phyloP scores from a whole-genome alignment of 2,888 invertebrate species.

The Lydus trimaculatus region DNA sequence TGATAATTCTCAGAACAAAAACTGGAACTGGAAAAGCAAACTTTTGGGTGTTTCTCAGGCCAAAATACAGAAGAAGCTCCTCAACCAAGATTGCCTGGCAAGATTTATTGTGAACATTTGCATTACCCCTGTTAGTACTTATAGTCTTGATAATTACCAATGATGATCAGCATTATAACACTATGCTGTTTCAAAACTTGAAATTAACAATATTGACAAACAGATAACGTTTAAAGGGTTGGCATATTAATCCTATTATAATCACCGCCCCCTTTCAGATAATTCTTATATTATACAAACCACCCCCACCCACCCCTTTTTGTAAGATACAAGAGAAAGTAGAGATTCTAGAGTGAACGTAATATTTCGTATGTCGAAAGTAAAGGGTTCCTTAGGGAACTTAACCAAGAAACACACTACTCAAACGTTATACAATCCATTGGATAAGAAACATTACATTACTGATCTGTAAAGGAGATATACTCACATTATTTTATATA shows the following conservation, averaged over 20 bases:
- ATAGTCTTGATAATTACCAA: background rate
- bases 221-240: background rate
- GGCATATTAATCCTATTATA: background rate
- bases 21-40: too few species aligned
- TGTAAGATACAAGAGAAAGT: background rate
- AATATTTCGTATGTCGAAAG: slow-evolving; percentile 56
- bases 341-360: slow-evolving; percentile 50
- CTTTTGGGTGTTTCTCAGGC: too few species aligned
- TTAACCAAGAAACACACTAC: background rate
- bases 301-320: background rate
- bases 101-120: too few species aligned
- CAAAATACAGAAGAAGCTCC: too few species aligned
- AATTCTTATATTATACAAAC: background rate
- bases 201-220: slow-evolving; percentile 4
- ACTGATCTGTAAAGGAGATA: slow-evolving; percentile 58
- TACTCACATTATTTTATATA: slow-evolving; percentile 59
- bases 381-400: slow-evolving; percentile 53
- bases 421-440: background rate
- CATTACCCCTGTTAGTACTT: too few species aligned
- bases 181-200: background rate
- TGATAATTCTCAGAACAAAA: too few species aligned
- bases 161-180: background rate
- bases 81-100: too few species aligned
- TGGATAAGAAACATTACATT: slow-evolving; percentile 55
- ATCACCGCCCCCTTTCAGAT: background rate